Evolutionary conservation across 2,113 vertebrate species (phyloP), one percentile per base, ranked within the genome.

Genomic region (Psittacus erithacus): DNA sequence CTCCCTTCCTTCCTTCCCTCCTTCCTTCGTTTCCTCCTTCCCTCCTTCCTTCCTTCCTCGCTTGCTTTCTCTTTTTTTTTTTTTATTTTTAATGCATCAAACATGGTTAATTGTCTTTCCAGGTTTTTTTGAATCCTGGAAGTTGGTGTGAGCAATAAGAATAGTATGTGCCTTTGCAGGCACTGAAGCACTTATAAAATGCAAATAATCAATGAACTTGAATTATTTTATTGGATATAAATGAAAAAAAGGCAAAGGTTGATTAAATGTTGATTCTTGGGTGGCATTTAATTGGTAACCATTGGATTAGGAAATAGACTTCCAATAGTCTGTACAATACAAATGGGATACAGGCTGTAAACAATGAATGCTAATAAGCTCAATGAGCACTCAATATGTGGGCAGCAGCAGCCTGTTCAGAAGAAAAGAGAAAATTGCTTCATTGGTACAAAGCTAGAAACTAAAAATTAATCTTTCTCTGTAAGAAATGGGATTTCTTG

Each of bases 241-340:
- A 88, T 85, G 62, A 67, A 63, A 80, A 83, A 95, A 84, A 74
- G 47, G 15, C 38, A 86, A 63, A 59, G 38, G 62, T 67, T 94
- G 67, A 90, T 90, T 88, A 95, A 82, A 91, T 68, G 63, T 86
- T 88, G 89, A 90, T 31, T 94, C 75, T 86, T 80, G 59, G 47
- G 77, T 91, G 43, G 16, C 78, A 63, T 80, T 88, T 93, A 87
- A 82, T 82, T 91, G 82, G 59, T 82, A 82, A 49, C 9, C 35
- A 65, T 39, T 86, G 33, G 19, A 16, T 94, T 90, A 85, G 69
- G 90, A 93, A 76, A 65, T 38, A 70, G 46, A 64, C 14, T 84
- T 86, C 77, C 15, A 59, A 12, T 47, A 41, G 18, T 84, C 82
- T 87, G n/a, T 39, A 39, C 67, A 50, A 31, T n/a, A 78, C 57